Percentiles rank a stretch among this genome's conserved stretches.
phyloP scores from a whole-genome alignment of 2,888 invertebrate species.

The Tolmerus cingulatus region DNA sequence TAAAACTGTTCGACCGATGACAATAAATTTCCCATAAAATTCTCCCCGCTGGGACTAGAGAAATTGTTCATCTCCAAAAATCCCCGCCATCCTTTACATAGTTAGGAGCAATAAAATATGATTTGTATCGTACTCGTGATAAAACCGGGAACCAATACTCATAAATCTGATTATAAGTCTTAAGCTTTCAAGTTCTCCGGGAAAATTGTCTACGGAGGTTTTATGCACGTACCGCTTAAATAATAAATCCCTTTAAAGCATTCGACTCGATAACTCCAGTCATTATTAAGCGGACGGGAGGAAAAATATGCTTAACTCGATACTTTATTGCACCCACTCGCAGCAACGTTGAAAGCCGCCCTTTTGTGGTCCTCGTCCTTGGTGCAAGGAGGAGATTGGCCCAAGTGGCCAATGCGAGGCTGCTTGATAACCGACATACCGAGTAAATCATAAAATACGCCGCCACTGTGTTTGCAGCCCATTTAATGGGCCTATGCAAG shows the following conservation, averaged over 20 bases:
- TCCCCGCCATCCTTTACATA: background rate
- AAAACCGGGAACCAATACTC: conserved; percentile 22
- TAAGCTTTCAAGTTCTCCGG: conserved; percentile 1
- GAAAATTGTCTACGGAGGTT: background rate
- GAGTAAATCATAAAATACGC: background rate
- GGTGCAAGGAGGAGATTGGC: background rate
- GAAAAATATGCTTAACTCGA: background rate
- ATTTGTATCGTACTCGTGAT: conserved; percentile 30
- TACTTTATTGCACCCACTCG: background rate
- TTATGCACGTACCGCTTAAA: background rate
- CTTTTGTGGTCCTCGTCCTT: background rate
- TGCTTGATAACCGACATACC: background rate
- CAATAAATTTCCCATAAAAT: background rate
- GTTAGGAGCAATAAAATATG: conserved; percentile 25
- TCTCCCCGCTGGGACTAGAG: background rate
- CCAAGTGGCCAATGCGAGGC: background rate
- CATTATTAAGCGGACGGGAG: background rate
- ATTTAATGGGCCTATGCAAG: background rate
- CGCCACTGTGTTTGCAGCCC: background rate
- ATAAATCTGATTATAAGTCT: conserved; percentile 34
- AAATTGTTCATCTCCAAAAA: background rate
- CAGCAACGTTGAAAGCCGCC: background rate
- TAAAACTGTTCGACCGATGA: background rate
- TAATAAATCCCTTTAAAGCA: conserved; percentile 19
- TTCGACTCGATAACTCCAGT: background rate